These are phyloP conservation scores for Hippocampus comes DNA, from an alignment of 2,113 vertebrate species.

Conservation along the genomic window DNA sequence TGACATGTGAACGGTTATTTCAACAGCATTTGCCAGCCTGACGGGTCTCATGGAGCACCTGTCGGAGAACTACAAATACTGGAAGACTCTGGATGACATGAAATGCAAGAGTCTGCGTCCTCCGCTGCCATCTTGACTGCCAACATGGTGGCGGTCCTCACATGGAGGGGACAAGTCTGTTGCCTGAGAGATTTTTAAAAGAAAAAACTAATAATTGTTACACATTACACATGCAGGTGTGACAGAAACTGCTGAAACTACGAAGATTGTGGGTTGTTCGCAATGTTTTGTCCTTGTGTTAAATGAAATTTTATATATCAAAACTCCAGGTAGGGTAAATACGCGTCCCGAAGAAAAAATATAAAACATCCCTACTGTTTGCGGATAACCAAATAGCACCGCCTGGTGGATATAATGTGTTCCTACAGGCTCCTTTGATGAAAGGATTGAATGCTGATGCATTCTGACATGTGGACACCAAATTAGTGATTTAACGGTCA, in stretches of 20 bases:
- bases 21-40: conserved; percentile 87
- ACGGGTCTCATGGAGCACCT: conserved; percentile 90
- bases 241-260: no score
- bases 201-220: background rate
- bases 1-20: background rate
- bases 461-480: background rate
- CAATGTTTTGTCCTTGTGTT: no score
- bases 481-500: background rate
- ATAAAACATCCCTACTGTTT: no score
- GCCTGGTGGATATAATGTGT: background rate
- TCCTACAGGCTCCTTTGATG: background rate
- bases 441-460: background rate
- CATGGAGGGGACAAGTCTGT: background rate
- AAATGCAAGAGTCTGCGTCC: conserved; percentile 88
- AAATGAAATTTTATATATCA: no score
- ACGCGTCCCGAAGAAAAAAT: no score
- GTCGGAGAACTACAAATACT: conserved; percentile 93
- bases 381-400: background rate
- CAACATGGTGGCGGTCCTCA: background rate
- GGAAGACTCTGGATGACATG: conserved; percentile 91
- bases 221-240: background rate
- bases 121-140: conserved; percentile 74
- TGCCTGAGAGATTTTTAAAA: background rate
- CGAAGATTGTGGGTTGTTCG: no score
- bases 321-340: no score